Evolutionary conservation across 2,888 invertebrate species (phyloP), one percentile per base, ranked within the genome.

Genomic region (Halocaridina rubra): DNA sequence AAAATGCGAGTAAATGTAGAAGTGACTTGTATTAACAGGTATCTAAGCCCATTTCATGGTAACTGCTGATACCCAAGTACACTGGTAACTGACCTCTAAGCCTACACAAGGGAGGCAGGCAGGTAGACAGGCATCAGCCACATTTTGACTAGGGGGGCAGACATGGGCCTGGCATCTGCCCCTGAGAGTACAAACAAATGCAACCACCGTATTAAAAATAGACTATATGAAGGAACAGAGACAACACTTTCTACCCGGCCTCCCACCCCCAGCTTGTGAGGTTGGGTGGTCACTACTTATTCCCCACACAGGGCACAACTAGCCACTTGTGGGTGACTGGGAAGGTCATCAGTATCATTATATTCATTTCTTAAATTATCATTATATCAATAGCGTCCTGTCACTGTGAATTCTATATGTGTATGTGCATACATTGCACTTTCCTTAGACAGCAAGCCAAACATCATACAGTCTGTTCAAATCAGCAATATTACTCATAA

Each of bases 161-260:
- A 80, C 72, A 24, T 61, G 80, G 80, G 80, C 80, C 53, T 59
- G 53, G 80, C 72, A 72, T 72, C 80, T 80, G 72, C 80, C 80
- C 80, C 57, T 72, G 72, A 46, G 72, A 80, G 80, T 81, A 86
- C 81, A 81, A 86, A 79, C 74, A 86, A 82, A 81, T 86, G 79
- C 81, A 86, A 86, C 86, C 86, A 86, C 59, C 69, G 81, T 86
- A 86, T 78, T 86, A 86, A 86, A 86, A 86, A 86, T 86, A 86
- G 86, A 86, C 86, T 86, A 86, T 86, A 81, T 86, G 81, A 86
- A 82, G 86, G 81, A 86, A 79, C 86, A 79, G 79, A 64, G 81
- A 81, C 81, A 86, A 86, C 81, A 78, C 24, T 19, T 10, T 24
- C 57, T 59, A 10, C 32, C 64, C 39, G 13, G 32, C 33, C 53